Evolutionary conservation across 2,888 invertebrate genomes (phyloP).

Genomic region (Muschampia plurimacula): DNA sequence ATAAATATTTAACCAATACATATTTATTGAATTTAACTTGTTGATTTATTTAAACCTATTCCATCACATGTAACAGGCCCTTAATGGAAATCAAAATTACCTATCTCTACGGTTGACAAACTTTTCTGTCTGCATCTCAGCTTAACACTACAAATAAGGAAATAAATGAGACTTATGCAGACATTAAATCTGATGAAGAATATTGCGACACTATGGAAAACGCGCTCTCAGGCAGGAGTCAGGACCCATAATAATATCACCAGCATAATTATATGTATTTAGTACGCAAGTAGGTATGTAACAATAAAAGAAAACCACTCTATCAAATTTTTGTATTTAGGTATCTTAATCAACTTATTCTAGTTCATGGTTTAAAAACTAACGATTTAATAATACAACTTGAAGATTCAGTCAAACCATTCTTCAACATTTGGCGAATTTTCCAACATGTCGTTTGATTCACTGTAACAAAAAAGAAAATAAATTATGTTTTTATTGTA

Average conservation of each 20-base stretch:
- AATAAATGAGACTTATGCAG: no score
- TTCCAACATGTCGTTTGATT: slow-evolving; percentile 93
- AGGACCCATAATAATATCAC: no score
- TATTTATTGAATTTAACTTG: slow-evolving; percentile 55
- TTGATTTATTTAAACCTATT: slow-evolving; percentile 50
- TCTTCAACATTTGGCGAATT: slow-evolving; percentile 95
- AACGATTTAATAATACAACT: background rate
- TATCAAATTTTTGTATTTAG: slow-evolving; percentile 21
- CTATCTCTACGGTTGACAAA: no score
- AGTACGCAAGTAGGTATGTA: no score
- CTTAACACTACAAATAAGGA: no score
- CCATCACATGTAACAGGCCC: no score
- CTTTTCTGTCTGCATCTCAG: no score
- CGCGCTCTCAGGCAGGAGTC: no score
- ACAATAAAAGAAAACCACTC: slow-evolving; percentile 12
- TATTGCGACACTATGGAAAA: no score
- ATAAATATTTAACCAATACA: slow-evolving; percentile 83
- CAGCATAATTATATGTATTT: no score
- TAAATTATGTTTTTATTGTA: background rate
- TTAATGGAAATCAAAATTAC: no score
- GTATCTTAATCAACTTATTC: slow-evolving; percentile 8
- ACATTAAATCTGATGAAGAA: no score
- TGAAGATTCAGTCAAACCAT: slow-evolving; percentile 84
- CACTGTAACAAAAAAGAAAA: slow-evolving; percentile 85
- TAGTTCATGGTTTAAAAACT: background rate